Base-by-base conservation (phyloP, 2,113 vertebrate species). In the Chaetorhynchus papuensis region DNA sequence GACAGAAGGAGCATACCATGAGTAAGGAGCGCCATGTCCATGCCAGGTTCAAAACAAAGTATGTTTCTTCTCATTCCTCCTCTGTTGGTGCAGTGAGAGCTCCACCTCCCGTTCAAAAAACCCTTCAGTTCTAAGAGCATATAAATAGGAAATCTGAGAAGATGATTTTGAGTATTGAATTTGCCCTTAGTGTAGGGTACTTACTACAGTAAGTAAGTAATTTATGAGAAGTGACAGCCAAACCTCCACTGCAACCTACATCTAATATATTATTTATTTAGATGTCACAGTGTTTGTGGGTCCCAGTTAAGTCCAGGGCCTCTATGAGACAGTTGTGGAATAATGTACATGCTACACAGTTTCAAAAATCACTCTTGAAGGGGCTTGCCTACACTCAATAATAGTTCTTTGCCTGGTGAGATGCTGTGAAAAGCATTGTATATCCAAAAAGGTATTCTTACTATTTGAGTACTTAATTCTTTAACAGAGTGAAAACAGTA, bases 71-170 rank as follows among this genome's bases (percentile, higher is more conserved):
- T 68, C 15, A 9, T 42, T 87, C 14, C 7, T 68, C 18, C 10
- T 61, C 39, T 87, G 39, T 44, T 44, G 23, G 15, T 92, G 86
- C 91, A 83, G 80, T 95, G 91, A 94, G 78, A 93, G 87, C 84
- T 93, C 91, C 81, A 91, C 66, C 91, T 96, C 82, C 83, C 18
- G 63, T 96, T 91, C 75, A 50, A 61, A 87, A 81, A 24, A 78
- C 8, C n/a, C 24, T 33, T 75, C 4, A 1, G 5, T 70, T 85
- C 63, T 41, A 22, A 44, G 52, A 52, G 31, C 0, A 0, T 57
- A 7, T 64, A 31, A 42, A 21, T 69, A 39, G 53, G 57, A 65
- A 79, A 54, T 49, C 19, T 44, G 15, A 68, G 65, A 82, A 47
- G 42, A 31, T 69, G 21, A 15, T 66, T 91, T 83, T 59, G 28